A percentile compares a stretch with the other conserved stretches of the same genome.
These are phyloP conservation scores for Acanthosoma haemorrhoidale DNA, from an alignment of 2,888 invertebrate species.

Conservation along the genomic window DNA sequence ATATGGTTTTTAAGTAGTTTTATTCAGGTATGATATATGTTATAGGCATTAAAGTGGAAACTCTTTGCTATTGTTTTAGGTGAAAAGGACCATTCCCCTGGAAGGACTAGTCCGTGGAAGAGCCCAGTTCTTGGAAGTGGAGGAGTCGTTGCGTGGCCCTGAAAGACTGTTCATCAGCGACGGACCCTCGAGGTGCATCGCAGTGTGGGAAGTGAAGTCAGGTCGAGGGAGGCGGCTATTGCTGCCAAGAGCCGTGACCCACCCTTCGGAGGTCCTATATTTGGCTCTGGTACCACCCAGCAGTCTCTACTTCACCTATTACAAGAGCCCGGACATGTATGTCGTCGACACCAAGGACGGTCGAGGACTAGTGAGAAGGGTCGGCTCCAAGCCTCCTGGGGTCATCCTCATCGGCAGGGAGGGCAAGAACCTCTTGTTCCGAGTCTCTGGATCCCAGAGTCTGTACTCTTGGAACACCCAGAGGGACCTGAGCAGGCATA, in stretches of 20 bases:
- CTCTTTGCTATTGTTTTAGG: slow-evolving; percentile 45
- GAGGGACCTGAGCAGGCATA: slow-evolving; percentile 31
- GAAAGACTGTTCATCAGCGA: slow-evolving; percentile 56
- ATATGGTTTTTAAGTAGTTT: no score
- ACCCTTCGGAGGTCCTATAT: slow-evolving; percentile 56
- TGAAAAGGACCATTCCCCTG: slow-evolving; percentile 58
- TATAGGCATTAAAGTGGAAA: no score
- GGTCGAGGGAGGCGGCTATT: slow-evolving; percentile 60
- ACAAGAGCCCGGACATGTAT: slow-evolving; percentile 58
- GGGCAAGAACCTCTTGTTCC: slow-evolving; percentile 45
- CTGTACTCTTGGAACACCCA: slow-evolving; percentile 59
- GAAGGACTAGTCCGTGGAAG: slow-evolving; percentile 51
- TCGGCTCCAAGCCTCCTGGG: slow-evolving; percentile 54
- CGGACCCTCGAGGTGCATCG: slow-evolving; percentile 61
- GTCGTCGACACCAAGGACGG: slow-evolving; percentile 52
- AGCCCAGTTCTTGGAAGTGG: slow-evolving; percentile 64
- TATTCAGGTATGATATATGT: no score
- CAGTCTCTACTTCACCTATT: slow-evolving; percentile 58
- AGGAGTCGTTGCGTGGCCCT: slow-evolving; percentile 49
- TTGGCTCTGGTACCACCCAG: slow-evolving; percentile 57
- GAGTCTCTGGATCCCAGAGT: slow-evolving; percentile 49
- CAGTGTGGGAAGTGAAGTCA: slow-evolving; percentile 61
- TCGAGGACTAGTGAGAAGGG: slow-evolving; percentile 45
- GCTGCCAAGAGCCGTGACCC: slow-evolving; percentile 47
- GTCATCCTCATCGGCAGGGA: slow-evolving; percentile 60